Evolutionary conservation across 1,140 invertebrate genomes (phyloP).

Genomic region (Hylaeus anthracinus): DNA sequence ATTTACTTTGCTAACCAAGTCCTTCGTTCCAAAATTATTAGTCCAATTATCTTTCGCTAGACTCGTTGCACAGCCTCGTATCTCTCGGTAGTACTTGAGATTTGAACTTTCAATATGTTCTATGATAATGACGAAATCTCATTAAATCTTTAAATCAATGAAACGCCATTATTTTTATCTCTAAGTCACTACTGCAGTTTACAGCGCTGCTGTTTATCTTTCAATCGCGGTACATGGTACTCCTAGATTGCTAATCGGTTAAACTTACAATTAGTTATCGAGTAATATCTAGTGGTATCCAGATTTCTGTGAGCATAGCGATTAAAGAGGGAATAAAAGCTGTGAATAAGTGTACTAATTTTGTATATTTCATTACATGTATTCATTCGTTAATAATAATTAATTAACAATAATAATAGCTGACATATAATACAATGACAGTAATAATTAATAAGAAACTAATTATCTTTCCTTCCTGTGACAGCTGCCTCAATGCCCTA

Average conservation of each 20-base stretch:
- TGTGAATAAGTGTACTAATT: constrained; percentile 73
- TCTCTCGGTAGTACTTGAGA: background rate
- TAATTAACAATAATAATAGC: constrained; percentile 72
- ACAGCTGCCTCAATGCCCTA: constrained; percentile 82
- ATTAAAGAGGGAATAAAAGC: constrained; percentile 56
- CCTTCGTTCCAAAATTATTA: background rate
- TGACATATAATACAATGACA: constrained; percentile 74
- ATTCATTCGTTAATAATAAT: constrained; percentile 70
- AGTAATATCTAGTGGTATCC: background rate
- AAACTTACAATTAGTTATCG: background rate
- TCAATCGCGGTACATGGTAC: background rate
- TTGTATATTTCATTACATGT: constrained; percentile 75
- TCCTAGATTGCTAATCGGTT: background rate
- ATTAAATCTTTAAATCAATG: background rate
- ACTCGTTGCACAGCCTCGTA: background rate
- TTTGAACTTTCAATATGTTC: constrained; percentile 5
- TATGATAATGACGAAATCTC: background rate
- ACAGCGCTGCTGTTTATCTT: background rate
- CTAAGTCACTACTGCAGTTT: background rate
- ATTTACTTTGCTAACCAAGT: background rate
- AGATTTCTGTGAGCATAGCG: background rate
- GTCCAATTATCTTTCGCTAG: background rate
- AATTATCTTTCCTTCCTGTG: constrained; percentile 77
- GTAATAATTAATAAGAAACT: constrained; percentile 75
- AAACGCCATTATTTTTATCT: background rate